Percentiles rank a stretch among this genome's conserved stretches.
phyloP scores from a whole-genome alignment of 2,797 vertebrate genomes.

The Eurystomus glaucurus region DNA sequence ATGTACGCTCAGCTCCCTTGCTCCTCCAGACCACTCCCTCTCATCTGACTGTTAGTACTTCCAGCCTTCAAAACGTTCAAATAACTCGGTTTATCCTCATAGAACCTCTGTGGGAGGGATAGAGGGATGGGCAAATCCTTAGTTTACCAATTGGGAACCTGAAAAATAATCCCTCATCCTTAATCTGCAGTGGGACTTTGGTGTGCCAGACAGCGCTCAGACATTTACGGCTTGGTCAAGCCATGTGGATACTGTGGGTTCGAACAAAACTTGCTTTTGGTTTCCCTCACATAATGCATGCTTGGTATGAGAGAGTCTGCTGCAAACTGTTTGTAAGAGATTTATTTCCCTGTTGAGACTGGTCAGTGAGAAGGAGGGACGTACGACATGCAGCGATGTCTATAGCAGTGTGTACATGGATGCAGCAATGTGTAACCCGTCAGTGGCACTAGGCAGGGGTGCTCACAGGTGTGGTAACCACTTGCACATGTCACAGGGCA shows the following conservation, averaged over 20 bases:
- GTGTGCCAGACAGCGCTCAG: neutral
- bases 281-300: neutral
- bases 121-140: conserved; percentile 8
- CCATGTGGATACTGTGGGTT: neutral
- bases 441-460: rapidly evolving
- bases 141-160: neutral
- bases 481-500: rapidly evolving
- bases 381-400: rapidly evolving
- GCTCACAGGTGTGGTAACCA: rapidly evolving
- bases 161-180: neutral
- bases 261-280: neutral
- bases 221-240: neutral
- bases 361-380: neutral
- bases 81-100: conserved; percentile 18
- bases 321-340: neutral
- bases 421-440: neutral
- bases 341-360: neutral
- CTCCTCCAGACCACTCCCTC: conserved; percentile 17
- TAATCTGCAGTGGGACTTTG: neutral
- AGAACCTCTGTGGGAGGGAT: conserved; percentile 18
- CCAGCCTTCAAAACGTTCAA: conserved; percentile 29
- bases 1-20: neutral
- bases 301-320: neutral
- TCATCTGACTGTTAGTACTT: conserved; percentile 12
- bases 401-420: rapidly evolving